These are phyloP conservation scores for Coelogynopora nodosa DNA, from an alignment of 2,888 invertebrate genomes.

Conservation along the genomic window DNA sequence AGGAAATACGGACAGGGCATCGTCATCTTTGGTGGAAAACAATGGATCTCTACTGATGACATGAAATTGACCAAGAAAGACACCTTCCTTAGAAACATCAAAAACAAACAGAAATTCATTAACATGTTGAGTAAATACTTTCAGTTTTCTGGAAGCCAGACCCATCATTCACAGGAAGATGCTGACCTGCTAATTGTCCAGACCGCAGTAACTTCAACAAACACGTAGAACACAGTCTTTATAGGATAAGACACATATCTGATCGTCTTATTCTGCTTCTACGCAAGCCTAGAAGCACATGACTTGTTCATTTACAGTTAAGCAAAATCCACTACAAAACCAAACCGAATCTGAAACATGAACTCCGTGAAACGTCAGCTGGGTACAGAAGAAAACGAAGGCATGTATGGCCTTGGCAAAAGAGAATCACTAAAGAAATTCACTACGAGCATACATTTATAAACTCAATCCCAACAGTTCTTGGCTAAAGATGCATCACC, in stretches of 20 bases:
- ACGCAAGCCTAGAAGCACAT: background rate
- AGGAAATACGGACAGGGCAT: constrained; percentile 46
- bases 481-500: too few relatives aligned
- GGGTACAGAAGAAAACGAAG: too few relatives aligned
- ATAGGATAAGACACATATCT: background rate
- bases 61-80: constrained; percentile 49
- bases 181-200: constrained; percentile 50
- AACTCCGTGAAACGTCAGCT: background rate
- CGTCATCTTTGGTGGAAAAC: constrained; percentile 51
- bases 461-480: background rate
- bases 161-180: constrained; percentile 50
- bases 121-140: constrained; percentile 46
- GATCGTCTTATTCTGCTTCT: background rate
- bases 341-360: background rate
- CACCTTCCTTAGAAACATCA: constrained; percentile 49
- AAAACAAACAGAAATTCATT: constrained; percentile 51
- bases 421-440: background rate
- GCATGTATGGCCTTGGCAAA: background rate
- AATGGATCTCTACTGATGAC: constrained; percentile 47
- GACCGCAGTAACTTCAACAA: too few relatives aligned
- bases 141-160: constrained; percentile 29
- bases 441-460: background rate
- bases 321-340: background rate
- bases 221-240: background rate
- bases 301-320: background rate